A percentile compares a stretch with the other conserved stretches of the same genome.
Conservation (phyloP, 2,113 vertebrate genomes). For the Forbesichthys agassizii region DNA sequence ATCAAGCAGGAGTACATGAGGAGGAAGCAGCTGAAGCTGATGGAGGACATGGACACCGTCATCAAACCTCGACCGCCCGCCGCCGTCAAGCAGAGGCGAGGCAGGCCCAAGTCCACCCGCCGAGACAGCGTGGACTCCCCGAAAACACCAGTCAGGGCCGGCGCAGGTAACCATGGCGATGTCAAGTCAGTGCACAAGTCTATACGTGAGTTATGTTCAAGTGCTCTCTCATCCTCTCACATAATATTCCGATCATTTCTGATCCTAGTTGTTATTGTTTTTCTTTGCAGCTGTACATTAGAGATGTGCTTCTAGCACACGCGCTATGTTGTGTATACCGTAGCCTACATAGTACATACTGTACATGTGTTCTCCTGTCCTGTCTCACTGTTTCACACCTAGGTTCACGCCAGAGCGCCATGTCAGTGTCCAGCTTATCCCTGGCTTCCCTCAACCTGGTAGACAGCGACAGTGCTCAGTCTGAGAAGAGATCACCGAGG, state of each 20-base stretch:
- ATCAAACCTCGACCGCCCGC: conserved; percentile 83
- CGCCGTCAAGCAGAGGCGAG: conserved; percentile 82
- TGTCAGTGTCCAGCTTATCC: conserved; percentile 95
- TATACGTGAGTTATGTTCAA: conserved; percentile 11
- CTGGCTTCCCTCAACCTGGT: conserved; percentile 92
- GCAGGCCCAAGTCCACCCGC: conserved; percentile 93
- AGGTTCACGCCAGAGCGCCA: conserved; percentile 85
- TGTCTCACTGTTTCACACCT: conserved; percentile 69
- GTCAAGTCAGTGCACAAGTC: conserved; percentile 67
- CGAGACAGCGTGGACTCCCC: conserved; percentile 89
- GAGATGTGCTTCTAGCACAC: too few species aligned
- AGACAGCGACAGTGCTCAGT: conserved; percentile 87
- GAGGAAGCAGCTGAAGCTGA: conserved; percentile 94
- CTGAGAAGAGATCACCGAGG: conserved; percentile 93
- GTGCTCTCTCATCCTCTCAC: conserved; percentile 19
- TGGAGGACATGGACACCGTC: conserved; percentile 94
- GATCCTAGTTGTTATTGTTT: too few species aligned
- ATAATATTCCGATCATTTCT: too few species aligned
- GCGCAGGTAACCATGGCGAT: conserved; percentile 84
- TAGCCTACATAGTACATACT: too few species aligned
- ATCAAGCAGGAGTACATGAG: conserved; percentile 97
- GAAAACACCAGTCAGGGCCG: conserved; percentile 86
- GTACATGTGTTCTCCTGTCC: conserved; percentile 12
- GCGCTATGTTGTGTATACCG: too few species aligned
- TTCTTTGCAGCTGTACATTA: too few species aligned